Conservation (phyloP, 2,113 vertebrate species). For the Colossoma macropomum region DNA sequence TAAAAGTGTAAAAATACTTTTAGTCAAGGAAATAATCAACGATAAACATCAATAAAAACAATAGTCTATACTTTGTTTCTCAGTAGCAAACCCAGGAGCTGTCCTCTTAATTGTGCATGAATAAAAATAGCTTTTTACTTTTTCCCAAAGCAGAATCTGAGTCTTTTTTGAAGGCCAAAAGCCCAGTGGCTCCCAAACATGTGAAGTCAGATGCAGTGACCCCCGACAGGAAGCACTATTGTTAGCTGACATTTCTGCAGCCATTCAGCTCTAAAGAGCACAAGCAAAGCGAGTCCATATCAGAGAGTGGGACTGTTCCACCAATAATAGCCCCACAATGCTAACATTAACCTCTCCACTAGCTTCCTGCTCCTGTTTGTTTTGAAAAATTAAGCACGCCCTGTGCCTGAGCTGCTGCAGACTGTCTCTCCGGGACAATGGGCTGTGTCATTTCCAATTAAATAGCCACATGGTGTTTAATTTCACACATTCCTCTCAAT, state of each 20-base stretch:
- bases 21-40: neutral
- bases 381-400: conserved; percentile 16
- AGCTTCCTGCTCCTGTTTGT: conserved; percentile 26
- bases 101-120: neutral
- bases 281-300: conserved; percentile 45
- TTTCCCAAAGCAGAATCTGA: neutral
- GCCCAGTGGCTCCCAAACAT: neutral
- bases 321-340: conserved; percentile 37
- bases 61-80: neutral
- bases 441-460: conserved; percentile 17
- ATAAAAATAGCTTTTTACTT: conserved; percentile 15
- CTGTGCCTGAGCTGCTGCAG: neutral
- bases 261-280: conserved; percentile 65
- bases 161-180: neutral
- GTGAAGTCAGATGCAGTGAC: conserved; percentile 45
- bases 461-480: conserved; percentile 24
- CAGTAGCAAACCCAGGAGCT: neutral
- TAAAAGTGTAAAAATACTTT: no score
- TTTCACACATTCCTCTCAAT: conserved; percentile 37
- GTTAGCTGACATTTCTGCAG: conserved; percentile 73
- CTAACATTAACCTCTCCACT: conserved; percentile 36
- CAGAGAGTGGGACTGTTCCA: conserved; percentile 54
- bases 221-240: conserved; percentile 69
- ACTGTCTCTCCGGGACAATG: conserved; percentile 7
- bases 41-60: neutral